Evolutionary conservation across 2,888 invertebrate genomes (phyloP), one percentile per base, ranked within the genome.

Genomic region (Stramonita haemastoma): DNA sequence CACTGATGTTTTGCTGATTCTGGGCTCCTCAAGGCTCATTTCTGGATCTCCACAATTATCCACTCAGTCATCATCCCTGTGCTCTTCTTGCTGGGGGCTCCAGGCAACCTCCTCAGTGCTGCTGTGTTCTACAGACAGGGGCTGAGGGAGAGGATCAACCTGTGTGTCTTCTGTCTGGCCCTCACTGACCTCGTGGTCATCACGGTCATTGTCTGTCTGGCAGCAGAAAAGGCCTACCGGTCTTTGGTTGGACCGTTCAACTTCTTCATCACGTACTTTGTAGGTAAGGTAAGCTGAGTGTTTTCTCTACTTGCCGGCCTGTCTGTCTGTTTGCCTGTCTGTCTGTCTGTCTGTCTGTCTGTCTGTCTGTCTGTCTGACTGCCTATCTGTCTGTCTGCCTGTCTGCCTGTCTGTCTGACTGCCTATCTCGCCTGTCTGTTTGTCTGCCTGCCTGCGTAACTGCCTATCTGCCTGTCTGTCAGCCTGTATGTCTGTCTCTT

Each of bases 31-130:
- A 46, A 84, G 84, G n/a, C 46, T 19, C 56, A 60, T 4, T 86
- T 86, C 70, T 86, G 86, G 86, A 19, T 73, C 19, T n/a, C 87
- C 17, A 73, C 4, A 17, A 46, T 87, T 36, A 46, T 15, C 17
- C 36, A 26, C 15, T 73, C n/a, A 36, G 70, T 22, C 11, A 2
- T 81, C n/a, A 66, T 88, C 83, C 81, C 81, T 34, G 8, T 88
- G 13, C 36, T 88, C 15, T 60, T 66, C 57, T 6, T 83, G 17
- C 60, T 88, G 83, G 88, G 88, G 8, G 83, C 83, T 1, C 88
- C 88, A 1, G 88, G 88, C 83, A 88, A 88, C 46, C 29, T 88
- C 34, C 83, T 88, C 32, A 88, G 66, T 22, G 88, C 88, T n/a
- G 83, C 66, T n/a, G 88, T 88, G 34, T 88, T 87, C 60, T 34